Percentiles rank a stretch among this genome's conserved stretches.
phyloP scores from a whole-genome alignment of 2,113 vertebrate genomes.

The Hassar affinis region DNA sequence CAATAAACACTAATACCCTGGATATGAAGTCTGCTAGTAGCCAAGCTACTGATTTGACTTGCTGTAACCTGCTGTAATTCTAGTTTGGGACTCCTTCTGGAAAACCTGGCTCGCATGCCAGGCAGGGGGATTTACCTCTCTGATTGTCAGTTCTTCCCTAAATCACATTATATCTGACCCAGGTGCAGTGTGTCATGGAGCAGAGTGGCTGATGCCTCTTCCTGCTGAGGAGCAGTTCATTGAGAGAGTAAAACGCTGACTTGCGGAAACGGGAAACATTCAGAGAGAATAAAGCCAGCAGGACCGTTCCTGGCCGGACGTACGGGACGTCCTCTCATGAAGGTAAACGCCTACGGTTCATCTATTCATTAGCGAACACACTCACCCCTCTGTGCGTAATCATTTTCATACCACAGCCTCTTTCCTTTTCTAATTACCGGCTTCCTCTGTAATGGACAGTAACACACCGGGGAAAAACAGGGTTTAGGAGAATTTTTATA shows the following conservation, averaged over 20 bases:
- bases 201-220: neutral
- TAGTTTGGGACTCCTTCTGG: neutral
- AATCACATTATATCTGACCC: conserved; percentile 14
- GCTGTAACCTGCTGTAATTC: neutral
- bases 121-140: neutral
- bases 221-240: conserved; percentile 6
- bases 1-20: neutral
- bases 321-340: conserved; percentile 7
- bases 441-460: neutral
- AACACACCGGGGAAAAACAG: neutral
- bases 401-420: neutral
- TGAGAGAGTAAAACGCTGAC: conserved; percentile 1
- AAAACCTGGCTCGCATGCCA: neutral
- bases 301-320: neutral
- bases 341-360: neutral
- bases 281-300: neutral
- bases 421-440: conserved; percentile 33
- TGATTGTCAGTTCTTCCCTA: neutral
- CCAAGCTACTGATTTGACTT: neutral
- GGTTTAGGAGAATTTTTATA: neutral
- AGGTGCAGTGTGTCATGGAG: neutral
- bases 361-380: neutral
- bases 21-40: neutral
- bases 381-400: neutral
- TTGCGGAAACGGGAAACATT: neutral